These are phyloP conservation scores for Ochlodes sylvanus DNA, from an alignment of 2,888 invertebrate genomes.

Conservation along the genomic window DNA sequence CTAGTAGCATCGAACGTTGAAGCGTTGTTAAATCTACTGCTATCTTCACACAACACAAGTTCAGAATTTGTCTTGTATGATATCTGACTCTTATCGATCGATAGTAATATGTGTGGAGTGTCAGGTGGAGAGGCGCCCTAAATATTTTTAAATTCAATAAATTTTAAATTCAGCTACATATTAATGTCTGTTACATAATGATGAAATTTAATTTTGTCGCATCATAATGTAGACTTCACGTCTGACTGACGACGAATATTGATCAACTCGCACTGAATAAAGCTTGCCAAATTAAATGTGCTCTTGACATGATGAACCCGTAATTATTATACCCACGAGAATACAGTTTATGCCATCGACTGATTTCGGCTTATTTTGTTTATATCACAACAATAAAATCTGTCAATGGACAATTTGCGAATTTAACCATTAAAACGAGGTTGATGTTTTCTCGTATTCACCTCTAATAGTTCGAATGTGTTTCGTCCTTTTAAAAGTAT, in stretches of 20 bases:
- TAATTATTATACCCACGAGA: constrained; percentile 28
- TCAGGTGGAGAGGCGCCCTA: too few relatives aligned
- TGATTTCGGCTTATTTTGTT: constrained; percentile 3
- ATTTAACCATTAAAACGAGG: not conserved
- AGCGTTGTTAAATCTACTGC: too few relatives aligned
- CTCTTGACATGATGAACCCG: constrained; percentile 29
- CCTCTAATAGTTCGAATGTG: too few relatives aligned
- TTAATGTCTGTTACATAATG: not conserved
- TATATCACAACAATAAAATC: not conserved
- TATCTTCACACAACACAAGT: too few relatives aligned
- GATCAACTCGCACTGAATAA: constrained; percentile 22
- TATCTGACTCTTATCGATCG: too few relatives aligned
- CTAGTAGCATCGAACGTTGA: too few relatives aligned
- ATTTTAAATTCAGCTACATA: not conserved
- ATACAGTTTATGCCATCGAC: constrained; percentile 7
- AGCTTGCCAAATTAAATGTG: constrained; percentile 24
- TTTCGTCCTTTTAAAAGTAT: too few relatives aligned
- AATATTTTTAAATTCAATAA: not conserved
- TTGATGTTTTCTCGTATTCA: too few relatives aligned
- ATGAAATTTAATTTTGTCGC: constrained; percentile 28
- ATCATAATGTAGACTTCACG: constrained; percentile 27
- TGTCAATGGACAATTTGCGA: not conserved
- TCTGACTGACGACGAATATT: constrained; percentile 31
- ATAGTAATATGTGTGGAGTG: too few relatives aligned
- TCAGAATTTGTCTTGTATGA: too few relatives aligned